Conservation (phyloP, 2,797 vertebrate species). For the Denticeps clupeoides region DNA sequence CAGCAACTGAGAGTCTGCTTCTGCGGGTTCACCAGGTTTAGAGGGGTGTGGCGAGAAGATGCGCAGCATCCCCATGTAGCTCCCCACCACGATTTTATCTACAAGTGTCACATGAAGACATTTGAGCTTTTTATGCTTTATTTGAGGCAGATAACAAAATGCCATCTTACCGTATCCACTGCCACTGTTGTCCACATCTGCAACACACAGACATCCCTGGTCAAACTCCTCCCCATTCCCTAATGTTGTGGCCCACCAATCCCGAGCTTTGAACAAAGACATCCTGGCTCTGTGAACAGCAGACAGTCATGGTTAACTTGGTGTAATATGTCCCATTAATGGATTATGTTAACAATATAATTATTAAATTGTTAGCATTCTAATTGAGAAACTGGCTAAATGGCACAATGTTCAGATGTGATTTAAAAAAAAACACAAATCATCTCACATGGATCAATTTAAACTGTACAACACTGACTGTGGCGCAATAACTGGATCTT, state of each 20-base stretch:
- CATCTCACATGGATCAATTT: neutral
- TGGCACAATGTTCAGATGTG: too few species aligned
- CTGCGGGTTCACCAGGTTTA: constrained; percentile 57
- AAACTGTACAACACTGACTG: neutral
- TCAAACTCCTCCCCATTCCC: constrained; percentile 94
- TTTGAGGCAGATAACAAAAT: too few species aligned
- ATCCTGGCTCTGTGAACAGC: constrained; percentile 55
- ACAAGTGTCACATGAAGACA: too few species aligned
- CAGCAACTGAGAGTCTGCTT: constrained; percentile 75
- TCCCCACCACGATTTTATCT: constrained; percentile 94
- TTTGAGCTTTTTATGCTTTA: too few species aligned
- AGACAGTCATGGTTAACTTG: neutral
- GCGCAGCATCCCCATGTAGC: constrained; percentile 83
- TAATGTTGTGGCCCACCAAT: constrained; percentile 86
- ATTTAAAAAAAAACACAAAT: too few species aligned
- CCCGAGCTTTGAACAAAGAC: constrained; percentile 96
- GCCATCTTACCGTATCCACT: constrained; percentile 75
- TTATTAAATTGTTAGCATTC: too few species aligned
- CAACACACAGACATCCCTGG: constrained; percentile 84
- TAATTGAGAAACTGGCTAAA: too few species aligned
- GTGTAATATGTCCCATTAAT: too few species aligned
- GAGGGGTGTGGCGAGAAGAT: constrained; percentile 73
- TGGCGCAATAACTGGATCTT: neutral
- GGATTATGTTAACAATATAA: too few species aligned
- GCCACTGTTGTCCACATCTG: constrained; percentile 87